These are phyloP conservation scores for Alfaro cultratus DNA, from an alignment of 2,797 vertebrate genomes.

Conservation along the genomic window DNA sequence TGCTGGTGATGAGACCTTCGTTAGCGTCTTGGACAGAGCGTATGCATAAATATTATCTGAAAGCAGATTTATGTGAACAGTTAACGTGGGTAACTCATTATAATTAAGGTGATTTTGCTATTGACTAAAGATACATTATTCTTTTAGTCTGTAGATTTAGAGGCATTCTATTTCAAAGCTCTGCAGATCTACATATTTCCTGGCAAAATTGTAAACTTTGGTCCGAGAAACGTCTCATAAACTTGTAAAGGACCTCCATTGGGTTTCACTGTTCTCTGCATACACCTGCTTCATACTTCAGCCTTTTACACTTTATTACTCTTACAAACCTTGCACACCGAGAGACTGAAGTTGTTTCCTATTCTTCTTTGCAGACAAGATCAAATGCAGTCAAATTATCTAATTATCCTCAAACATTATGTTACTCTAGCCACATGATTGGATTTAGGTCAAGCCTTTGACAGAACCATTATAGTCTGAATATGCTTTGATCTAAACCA, in stretches of 20 bases:
- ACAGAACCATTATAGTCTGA: neutral
- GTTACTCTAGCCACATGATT: neutral
- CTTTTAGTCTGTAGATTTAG: neutral
- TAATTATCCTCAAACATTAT: neutral
- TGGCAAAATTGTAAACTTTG: neutral
- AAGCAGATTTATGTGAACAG: constrained; percentile 27
- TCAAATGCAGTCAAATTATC: neutral
- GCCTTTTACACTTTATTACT: neutral
- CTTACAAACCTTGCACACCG: neutral
- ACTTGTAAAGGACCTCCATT: too few relatives aligned
- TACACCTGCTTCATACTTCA: neutral
- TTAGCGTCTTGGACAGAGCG: constrained; percentile 87
- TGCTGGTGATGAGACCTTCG: constrained; percentile 84
- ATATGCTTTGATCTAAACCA: neutral
- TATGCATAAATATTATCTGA: constrained; percentile 86
- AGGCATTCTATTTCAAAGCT: neutral
- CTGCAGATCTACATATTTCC: neutral
- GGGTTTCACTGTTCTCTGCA: neutral
- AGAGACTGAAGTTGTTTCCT: neutral
- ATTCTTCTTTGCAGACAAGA: neutral
- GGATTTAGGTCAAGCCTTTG: neutral
- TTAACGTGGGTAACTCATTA: neutral
- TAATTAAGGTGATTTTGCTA: neutral
- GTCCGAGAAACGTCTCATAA: too few relatives aligned
- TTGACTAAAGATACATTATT: neutral